These are phyloP conservation scores for Epinephelus moara DNA, from an alignment of 2,113 vertebrate species.

Conservation along the genomic window DNA sequence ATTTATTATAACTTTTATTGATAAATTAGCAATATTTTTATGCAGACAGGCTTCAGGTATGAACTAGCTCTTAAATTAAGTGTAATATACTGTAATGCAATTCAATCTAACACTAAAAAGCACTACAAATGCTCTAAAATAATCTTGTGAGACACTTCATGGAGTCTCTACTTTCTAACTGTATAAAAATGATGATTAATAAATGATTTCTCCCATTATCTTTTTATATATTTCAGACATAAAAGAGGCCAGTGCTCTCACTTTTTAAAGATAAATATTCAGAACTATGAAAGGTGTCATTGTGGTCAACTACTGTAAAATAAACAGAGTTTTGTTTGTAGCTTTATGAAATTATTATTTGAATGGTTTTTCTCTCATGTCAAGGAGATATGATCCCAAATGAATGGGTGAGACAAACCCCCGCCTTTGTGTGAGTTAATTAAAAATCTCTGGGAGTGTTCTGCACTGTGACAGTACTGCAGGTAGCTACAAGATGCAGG, in stretches of 20 bases:
- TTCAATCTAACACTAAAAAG: background rate
- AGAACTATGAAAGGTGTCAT: background rate
- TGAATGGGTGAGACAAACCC: background rate
- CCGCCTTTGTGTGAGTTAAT: constrained; percentile 1
- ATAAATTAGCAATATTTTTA: background rate
- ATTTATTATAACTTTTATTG: background rate
- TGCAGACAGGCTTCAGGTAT: background rate
- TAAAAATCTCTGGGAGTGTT: background rate
- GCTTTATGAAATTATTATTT: background rate
- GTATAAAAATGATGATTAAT: background rate
- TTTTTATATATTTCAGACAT: background rate
- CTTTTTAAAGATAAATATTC: background rate
- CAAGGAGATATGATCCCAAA: background rate
- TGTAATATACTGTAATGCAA: background rate
- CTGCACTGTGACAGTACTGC: background rate
- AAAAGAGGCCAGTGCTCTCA: background rate
- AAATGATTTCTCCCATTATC: background rate
- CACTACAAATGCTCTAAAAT: background rate
- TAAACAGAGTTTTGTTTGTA: background rate
- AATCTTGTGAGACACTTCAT: background rate
- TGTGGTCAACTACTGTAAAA: background rate
- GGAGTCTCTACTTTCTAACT: background rate
- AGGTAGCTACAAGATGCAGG: background rate
- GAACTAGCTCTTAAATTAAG: background rate
- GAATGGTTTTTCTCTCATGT: background rate